phyloP scores from a whole-genome alignment of 2,797 vertebrate genomes.

The Pantherophis alleghaniensis region DNA sequence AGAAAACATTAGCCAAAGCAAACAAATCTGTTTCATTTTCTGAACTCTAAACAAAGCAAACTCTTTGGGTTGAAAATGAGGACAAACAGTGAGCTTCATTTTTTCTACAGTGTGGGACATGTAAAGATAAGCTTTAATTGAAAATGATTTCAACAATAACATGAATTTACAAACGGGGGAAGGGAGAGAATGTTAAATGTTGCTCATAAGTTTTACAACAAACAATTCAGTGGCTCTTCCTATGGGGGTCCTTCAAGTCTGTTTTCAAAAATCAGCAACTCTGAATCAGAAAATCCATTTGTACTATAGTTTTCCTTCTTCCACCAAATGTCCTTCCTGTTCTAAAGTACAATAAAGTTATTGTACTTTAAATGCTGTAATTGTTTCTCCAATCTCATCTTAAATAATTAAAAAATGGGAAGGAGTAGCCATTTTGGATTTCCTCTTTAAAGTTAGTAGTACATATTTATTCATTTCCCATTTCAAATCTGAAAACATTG shows the following conservation, averaged over 20 bases:
- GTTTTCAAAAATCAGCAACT: background rate
- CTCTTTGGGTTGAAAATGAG: conserved; percentile 21
- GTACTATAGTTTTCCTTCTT: too few species aligned
- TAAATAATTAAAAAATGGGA: conserved; percentile 16
- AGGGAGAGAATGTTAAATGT: background rate
- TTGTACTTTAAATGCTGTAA: background rate
- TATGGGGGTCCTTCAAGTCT: background rate
- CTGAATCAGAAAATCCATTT: background rate
- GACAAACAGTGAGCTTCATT: background rate
- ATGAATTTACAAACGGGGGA: background rate
- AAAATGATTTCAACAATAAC: background rate
- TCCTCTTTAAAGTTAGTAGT: background rate
- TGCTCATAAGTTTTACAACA: background rate
- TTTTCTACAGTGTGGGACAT: background rate
- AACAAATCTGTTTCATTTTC: background rate
- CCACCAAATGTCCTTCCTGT: background rate
- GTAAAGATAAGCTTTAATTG: background rate
- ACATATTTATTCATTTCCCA: background rate
- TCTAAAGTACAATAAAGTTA: background rate
- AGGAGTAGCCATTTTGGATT: background rate
- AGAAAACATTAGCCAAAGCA: background rate
- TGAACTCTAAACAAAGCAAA: background rate
- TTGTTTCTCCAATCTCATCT: background rate
- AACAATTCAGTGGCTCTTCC: background rate
- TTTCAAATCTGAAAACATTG: conserved; percentile 9